Percentiles rank a stretch among this genome's conserved stretches.
These are phyloP conservation scores for Rhineura floridana DNA, from an alignment of 2,113 vertebrate species.

Conservation along the genomic window DNA sequence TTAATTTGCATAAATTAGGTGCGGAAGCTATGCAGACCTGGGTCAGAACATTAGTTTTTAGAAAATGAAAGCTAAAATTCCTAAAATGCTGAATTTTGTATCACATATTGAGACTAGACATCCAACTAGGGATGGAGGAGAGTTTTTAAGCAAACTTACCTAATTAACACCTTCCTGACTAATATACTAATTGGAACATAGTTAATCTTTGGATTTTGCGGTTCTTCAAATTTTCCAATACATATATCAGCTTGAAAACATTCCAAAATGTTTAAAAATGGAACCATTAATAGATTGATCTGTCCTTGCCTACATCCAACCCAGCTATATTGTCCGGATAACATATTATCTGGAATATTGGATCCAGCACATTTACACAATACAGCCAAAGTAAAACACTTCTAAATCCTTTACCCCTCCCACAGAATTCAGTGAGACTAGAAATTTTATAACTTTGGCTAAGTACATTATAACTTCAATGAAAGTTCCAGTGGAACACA, in stretches of 20 bases:
- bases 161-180: too few species aligned
- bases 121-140: too few species aligned
- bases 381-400: not conserved
- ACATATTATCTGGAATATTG: not conserved
- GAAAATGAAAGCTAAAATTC: not conserved
- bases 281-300: too few species aligned
- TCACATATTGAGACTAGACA: not conserved
- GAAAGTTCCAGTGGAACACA: not conserved
- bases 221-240: too few species aligned
- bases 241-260: too few species aligned
- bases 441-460: not conserved
- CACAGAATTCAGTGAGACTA: not conserved
- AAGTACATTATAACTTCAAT: not conserved
- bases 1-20: not conserved
- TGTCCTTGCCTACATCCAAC: not conserved
- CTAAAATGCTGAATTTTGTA: not conserved
- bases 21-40: not conserved
- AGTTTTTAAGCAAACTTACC: too few species aligned
- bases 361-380: not conserved
- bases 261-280: too few species aligned
- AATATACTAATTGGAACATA: too few species aligned
- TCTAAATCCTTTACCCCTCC: not conserved
- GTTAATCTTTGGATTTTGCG: too few species aligned
- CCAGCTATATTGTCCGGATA: not conserved
- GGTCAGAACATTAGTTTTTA: too few species aligned